These are phyloP conservation scores for Actinernus sp. DNA, from an alignment of 92 coral and sea anemone genomes.

Conservation along the genomic window DNA sequence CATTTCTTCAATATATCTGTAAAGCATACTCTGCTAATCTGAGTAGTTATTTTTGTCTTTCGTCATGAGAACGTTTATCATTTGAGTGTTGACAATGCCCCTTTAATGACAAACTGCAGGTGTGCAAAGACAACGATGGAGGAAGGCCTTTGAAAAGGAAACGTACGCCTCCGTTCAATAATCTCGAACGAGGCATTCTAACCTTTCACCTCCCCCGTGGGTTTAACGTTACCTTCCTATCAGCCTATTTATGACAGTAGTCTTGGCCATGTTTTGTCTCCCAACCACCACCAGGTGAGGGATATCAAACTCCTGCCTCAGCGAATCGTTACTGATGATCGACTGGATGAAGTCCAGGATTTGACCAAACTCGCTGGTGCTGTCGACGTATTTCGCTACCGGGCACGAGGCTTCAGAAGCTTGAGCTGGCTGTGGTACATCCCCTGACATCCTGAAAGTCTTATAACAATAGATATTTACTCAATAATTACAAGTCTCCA, in stretches of 20 bases:
- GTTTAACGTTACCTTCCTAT: conserved; percentile 84
- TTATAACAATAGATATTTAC: too few relatives aligned
- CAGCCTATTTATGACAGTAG: conserved; percentile 81
- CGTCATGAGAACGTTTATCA: too few relatives aligned
- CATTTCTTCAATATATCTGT: too few relatives aligned
- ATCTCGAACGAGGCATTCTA: neutral
- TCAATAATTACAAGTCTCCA: too few relatives aligned
- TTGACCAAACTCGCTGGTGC: conserved; percentile 68
- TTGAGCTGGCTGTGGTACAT: neutral
- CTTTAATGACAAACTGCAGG: too few relatives aligned
- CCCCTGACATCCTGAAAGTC: too few relatives aligned
- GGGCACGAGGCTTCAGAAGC: neutral
- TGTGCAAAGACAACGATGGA: neutral
- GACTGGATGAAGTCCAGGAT: conserved; percentile 75
- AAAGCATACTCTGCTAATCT: too few relatives aligned
- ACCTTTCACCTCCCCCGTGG: too few relatives aligned
- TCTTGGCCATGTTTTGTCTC: conserved; percentile 92
- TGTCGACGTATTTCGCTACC: conserved; percentile 65
- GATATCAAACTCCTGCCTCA: conserved; percentile 61
- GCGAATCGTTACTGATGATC: conserved; percentile 64
- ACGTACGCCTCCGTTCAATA: neutral
- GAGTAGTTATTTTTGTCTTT: too few relatives aligned
- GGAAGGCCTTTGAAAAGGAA: neutral
- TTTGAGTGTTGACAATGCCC: too few relatives aligned
- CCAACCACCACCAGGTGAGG: conserved; percentile 87